Conservation (phyloP, 2,797 vertebrate genomes). For the Catharus ustulatus region DNA sequence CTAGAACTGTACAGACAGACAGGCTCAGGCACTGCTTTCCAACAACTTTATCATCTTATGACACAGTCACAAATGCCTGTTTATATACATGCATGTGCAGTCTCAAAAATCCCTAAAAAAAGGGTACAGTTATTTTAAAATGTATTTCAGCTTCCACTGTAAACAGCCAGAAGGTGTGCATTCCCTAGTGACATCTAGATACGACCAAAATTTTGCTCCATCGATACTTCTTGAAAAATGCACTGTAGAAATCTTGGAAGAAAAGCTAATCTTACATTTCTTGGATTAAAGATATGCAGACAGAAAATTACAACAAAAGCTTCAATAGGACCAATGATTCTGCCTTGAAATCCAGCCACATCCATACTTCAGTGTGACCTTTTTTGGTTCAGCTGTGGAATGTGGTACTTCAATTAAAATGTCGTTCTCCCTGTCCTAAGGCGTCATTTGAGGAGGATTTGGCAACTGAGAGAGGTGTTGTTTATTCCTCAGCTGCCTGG, state of each 20-base stretch:
- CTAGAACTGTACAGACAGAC: neutral
- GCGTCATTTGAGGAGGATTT: neutral
- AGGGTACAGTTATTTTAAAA: neutral
- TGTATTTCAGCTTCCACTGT: neutral
- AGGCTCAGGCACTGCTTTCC: neutral
- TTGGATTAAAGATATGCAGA: neutral
- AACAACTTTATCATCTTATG: neutral
- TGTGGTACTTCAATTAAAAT: neutral
- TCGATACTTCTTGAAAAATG: neutral
- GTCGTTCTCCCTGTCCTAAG: neutral
- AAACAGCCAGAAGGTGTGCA: neutral
- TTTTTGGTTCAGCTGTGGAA: constrained; percentile 6
- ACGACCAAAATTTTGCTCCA: neutral
- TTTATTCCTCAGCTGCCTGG: constrained; percentile 18
- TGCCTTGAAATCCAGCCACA: neutral
- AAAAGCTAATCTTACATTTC: neutral
- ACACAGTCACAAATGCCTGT: neutral
- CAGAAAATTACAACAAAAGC: neutral
- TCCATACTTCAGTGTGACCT: neutral
- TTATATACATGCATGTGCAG: neutral
- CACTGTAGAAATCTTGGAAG: neutral
- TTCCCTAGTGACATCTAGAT: neutral
- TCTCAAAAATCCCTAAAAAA: neutral
- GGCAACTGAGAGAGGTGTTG: neutral
- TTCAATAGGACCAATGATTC: neutral